Conservation (phyloP, 2,888 invertebrate species). For the Dione vanillae region DNA sequence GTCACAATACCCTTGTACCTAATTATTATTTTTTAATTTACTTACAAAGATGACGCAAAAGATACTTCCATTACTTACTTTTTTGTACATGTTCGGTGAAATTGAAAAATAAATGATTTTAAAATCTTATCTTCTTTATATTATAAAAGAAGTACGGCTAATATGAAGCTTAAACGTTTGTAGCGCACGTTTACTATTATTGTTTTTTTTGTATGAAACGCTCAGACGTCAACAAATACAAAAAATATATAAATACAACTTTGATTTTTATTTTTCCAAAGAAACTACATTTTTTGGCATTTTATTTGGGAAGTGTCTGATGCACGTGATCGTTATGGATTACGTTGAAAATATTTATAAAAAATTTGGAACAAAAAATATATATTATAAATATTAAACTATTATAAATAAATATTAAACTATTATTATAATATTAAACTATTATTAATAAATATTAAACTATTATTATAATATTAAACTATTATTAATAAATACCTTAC, state of each 20-base stretch:
- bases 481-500: no score
- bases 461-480: no score
- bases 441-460: no score
- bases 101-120: constrained; percentile 12
- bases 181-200: constrained; percentile 10
- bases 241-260: not conserved
- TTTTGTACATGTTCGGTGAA: not conserved
- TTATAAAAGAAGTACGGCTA: constrained; percentile 6
- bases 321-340: no score
- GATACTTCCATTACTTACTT: constrained; percentile 6
- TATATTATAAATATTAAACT: no score
- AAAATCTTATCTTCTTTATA: not conserved
- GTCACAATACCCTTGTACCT: not conserved
- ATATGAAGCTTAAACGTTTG: constrained; percentile 15
- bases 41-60: not conserved
- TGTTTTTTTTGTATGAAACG: constrained; percentile 9
- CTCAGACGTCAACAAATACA: not conserved
- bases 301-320: not conserved
- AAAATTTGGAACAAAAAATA: no score
- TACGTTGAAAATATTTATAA: no score
- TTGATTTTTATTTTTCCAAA: not conserved
- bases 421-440: no score
- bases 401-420: no score
- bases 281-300: not conserved
- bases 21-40: not conserved